Evolutionary conservation across 1,140 invertebrate genomes (phyloP).

Genomic region (Periplaneta americana): DNA sequence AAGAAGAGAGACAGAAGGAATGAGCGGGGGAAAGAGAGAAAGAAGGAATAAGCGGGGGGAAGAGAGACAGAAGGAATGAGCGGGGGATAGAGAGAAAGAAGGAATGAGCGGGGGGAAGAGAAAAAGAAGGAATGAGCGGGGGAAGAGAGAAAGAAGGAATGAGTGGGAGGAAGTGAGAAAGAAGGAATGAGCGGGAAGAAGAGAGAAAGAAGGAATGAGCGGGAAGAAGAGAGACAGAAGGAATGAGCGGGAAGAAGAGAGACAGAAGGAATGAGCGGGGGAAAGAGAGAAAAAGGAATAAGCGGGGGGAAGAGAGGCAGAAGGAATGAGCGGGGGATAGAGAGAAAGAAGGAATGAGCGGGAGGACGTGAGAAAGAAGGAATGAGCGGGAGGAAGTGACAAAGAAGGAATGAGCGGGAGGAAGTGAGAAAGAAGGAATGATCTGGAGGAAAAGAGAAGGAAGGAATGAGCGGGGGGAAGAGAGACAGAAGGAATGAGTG

Average conservation of each 20-base stretch:
- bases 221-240: too few relatives aligned
- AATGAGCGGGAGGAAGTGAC: not conserved
- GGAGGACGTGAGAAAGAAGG: not conserved
- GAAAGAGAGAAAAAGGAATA: not conserved
- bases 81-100: not conserved
- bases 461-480: not conserved
- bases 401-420: not conserved
- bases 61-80: not conserved
- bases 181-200: not conserved
- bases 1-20: too few relatives aligned
- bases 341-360: not conserved
- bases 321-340: not conserved
- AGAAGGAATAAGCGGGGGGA: not conserved
- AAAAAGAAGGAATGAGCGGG: too few relatives aligned
- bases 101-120: too few relatives aligned
- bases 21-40: not conserved
- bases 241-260: not conserved
- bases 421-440: not conserved
- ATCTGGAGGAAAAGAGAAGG: not conserved
- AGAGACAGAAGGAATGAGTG: too few relatives aligned
- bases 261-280: not conserved
- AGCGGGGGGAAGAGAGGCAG: not conserved
- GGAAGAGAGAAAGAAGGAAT: too few relatives aligned
- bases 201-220: not conserved
- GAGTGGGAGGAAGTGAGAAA: too few relatives aligned